These are phyloP conservation scores for Tenebrosternarchus preto DNA, from an alignment of 2,113 vertebrate genomes.

Conservation along the genomic window DNA sequence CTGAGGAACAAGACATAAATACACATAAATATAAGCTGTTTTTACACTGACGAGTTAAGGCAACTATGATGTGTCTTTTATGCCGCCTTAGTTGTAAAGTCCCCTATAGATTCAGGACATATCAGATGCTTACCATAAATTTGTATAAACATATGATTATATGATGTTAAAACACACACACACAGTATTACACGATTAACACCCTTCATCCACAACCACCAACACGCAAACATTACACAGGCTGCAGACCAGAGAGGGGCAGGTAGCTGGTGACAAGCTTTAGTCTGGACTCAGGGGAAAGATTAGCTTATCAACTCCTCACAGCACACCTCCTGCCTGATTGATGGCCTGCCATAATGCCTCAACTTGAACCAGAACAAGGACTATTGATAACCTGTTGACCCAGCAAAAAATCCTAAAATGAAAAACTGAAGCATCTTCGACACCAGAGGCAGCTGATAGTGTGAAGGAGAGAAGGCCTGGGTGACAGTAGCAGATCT, in stretches of 20 bases:
- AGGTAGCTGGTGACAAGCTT: constrained; percentile 30
- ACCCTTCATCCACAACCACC: background rate
- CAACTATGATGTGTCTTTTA: too few relatives aligned
- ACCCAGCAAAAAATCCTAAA: constrained; percentile 57
- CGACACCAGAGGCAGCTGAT: background rate
- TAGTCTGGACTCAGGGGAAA: constrained; percentile 60
- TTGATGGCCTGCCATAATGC: constrained; percentile 71
- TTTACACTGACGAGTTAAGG: too few relatives aligned
- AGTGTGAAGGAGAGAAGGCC: constrained; percentile 33
- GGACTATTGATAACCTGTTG: constrained; percentile 78
- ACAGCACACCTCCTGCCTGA: constrained; percentile 66
- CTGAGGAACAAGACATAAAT: constrained; percentile 33
- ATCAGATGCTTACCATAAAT: background rate
- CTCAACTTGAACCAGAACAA: constrained; percentile 63
- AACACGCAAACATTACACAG: background rate
- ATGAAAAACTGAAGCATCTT: constrained; percentile 49
- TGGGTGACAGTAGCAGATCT: constrained; percentile 52
- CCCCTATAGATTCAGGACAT: background rate
- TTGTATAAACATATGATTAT: constrained; percentile 24
- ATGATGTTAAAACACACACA: constrained; percentile 6
- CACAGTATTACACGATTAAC: background rate
- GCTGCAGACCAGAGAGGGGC: constrained; percentile 46
- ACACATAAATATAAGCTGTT: background rate
- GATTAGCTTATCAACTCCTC: constrained; percentile 79
- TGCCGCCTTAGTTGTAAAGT: background rate